Conservation (phyloP, 2,113 vertebrate genomes). For the Lamprologus tigripictilis region DNA sequence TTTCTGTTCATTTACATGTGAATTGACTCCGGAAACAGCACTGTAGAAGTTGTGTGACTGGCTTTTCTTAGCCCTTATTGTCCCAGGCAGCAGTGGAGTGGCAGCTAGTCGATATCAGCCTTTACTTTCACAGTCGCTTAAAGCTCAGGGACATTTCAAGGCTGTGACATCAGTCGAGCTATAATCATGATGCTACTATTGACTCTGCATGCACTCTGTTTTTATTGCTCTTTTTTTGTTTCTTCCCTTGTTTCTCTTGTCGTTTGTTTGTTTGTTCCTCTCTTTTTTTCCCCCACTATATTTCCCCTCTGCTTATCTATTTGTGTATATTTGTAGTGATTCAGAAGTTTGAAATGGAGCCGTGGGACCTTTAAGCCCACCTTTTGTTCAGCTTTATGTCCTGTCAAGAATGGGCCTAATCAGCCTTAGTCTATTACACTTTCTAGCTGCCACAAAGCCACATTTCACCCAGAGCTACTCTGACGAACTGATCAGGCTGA, state of each 20-base stretch:
- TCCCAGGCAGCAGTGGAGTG: constrained; percentile 12
- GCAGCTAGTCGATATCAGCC: constrained; percentile 53
- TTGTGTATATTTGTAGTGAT: neutral
- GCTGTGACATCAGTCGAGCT: constrained; percentile 43
- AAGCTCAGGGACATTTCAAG: constrained; percentile 50
- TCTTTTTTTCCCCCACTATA: neutral
- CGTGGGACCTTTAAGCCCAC: neutral
- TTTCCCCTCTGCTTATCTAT: neutral
- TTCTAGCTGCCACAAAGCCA: neutral
- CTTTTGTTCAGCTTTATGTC: neutral
- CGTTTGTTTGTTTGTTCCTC: neutral
- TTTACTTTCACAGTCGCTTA: constrained; percentile 35
- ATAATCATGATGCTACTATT: constrained; percentile 27
- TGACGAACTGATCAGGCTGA: constrained; percentile 23
- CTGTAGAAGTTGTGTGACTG: neutral
- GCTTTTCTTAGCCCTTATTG: constrained; percentile 36
- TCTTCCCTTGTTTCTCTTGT: neutral
- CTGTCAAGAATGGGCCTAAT: neutral
- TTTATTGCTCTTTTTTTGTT: neutral
- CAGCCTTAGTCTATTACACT: neutral
- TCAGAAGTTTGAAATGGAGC: neutral
- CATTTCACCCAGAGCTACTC: neutral
- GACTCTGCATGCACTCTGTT: neutral
- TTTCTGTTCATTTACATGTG: constrained; percentile 32
- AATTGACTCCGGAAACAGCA: constrained; percentile 25